Evolutionary conservation across 2,797 vertebrate species (phyloP), one percentile per base, ranked within the genome.

Genomic region (Mionectes olivaceus): DNA sequence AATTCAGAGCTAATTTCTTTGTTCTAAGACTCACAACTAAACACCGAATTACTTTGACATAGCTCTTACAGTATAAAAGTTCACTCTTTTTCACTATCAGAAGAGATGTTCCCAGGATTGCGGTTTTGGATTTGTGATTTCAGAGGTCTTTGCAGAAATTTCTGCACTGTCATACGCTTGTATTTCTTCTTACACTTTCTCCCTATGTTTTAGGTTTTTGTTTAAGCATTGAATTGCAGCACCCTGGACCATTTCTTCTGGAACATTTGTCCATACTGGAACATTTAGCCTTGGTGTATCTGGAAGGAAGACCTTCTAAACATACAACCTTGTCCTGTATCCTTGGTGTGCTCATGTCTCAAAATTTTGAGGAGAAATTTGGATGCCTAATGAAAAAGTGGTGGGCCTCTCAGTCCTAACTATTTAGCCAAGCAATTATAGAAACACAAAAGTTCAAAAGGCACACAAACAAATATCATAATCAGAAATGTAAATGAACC

Each of bases 401-500:
- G 18, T 55, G 27, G 19, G 63, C 47, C 5, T 67, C 30, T 86
- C 56, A 39, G 50, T 55, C 37, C 60, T 75, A 74, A 46, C 41
- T 65, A 27, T 87, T 95, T 82, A 74, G 39, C 30, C 41, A 90
- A 94, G 67, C 35, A 92, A 82, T 85, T 96, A 93, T 12, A 56
- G 75, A 87, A 81, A 67, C 46, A 69, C 25, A 47, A 1, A 94
- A 89, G 71, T 95, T 96, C 90, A 92, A 95, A 90, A 89, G 53
- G 27, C 50, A 75, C 37, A 71, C 50, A 67, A 84, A 39, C 19
- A 87, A 91, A n/a, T 37, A 49, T 71, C 64, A 93, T 87, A 90
- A 90, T 93, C 60, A 94, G 81, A 96, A 96, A 93, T 35, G 69
- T 85, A 96, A 97, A 93, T 88, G 47, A 94, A 67, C 56, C 7